phyloP scores from a whole-genome alignment of 2,113 vertebrate genomes.

The Psephotus haematonotus region DNA sequence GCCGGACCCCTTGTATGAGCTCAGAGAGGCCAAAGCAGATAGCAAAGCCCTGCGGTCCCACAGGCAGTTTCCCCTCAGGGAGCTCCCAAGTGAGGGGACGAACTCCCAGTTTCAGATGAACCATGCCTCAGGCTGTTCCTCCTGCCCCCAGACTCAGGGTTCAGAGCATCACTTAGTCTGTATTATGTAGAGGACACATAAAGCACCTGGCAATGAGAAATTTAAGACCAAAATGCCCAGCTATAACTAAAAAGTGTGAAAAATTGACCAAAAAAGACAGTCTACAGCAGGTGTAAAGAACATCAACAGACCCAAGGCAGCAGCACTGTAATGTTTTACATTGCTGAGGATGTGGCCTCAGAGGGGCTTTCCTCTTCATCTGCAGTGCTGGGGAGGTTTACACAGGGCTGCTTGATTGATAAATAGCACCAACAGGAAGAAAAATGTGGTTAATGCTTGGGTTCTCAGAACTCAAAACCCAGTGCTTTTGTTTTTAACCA shows the following conservation, averaged over 20 bases:
- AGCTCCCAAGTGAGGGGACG: not conserved
- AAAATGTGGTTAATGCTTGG: not conserved
- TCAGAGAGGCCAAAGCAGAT: not conserved
- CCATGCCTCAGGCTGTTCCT: not conserved
- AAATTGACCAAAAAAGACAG: not conserved
- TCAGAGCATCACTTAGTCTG: not conserved
- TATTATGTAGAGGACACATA: not conserved
- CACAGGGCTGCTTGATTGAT: not conserved
- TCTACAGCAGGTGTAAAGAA: not conserved
- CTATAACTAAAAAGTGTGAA: not conserved
- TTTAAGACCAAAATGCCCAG: not conserved
- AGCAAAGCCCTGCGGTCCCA: not conserved
- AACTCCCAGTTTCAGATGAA: not conserved
- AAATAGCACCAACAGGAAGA: not conserved
- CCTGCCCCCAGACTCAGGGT: not conserved
- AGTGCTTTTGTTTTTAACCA: not conserved
- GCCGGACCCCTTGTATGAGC: not conserved
- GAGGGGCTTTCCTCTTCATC: not conserved
- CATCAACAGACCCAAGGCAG: not conserved
- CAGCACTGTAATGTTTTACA: not conserved
- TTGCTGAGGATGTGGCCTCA: fast-evolving
- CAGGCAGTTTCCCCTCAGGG: not conserved
- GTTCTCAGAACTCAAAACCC: not conserved
- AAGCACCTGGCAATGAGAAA: not conserved
- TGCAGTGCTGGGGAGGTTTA: not conserved